These are phyloP conservation scores for Oceanites oceanicus DNA, from an alignment of 2,113 vertebrate species.

Conservation along the genomic window DNA sequence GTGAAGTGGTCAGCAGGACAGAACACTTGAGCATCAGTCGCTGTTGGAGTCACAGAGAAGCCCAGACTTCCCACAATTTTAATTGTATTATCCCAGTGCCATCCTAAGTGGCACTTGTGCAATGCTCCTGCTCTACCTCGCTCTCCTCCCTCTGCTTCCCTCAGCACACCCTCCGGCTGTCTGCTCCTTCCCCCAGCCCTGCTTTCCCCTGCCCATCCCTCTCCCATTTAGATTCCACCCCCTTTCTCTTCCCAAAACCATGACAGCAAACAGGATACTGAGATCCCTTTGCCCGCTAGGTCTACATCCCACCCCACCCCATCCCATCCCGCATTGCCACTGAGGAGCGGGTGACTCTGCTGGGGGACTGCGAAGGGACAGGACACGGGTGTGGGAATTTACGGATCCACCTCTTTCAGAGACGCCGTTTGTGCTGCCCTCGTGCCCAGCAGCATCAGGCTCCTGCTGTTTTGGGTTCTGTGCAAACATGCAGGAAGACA, in stretches of 20 bases:
- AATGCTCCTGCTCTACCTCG: background rate
- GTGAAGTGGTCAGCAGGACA: background rate
- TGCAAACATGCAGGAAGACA: background rate
- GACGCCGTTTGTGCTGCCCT: background rate
- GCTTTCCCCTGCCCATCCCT: background rate
- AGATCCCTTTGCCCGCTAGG: accelerated
- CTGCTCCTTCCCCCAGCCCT: background rate
- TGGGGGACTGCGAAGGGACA: accelerated
- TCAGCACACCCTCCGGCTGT: background rate
- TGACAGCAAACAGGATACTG: accelerated
- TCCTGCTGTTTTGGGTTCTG: background rate
- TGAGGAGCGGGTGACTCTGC: background rate
- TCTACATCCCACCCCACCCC: background rate
- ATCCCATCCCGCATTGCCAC: background rate
- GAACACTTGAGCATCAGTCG: background rate
- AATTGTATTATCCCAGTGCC: background rate
- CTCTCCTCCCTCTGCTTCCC: background rate
- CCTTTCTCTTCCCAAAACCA: background rate
- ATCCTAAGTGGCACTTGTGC: background rate
- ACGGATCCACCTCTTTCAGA: background rate
- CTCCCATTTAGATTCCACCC: background rate
- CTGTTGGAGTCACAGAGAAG: background rate
- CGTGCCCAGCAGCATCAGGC: background rate
- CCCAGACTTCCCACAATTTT: background rate
- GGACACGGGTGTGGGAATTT: background rate